Base-by-base conservation (phyloP, 2,888 invertebrate species). In the Lissocephala sabroskyi region DNA sequence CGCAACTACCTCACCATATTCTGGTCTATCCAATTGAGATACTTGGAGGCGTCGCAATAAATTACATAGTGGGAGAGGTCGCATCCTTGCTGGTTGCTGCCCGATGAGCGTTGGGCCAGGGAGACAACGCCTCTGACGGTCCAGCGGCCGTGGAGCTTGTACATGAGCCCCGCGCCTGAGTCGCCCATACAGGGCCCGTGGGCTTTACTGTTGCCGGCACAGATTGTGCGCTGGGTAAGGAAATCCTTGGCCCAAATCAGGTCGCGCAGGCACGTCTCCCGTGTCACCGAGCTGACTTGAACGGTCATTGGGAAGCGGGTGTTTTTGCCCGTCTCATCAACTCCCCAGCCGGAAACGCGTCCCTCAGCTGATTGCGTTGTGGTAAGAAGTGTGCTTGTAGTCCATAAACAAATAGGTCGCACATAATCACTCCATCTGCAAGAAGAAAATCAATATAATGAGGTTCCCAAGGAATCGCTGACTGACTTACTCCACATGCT, bases 31-130 rank as follows among this genome's bases (percentile, higher is more conserved):
- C 43, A 43, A 26, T 43, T 23, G 10, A 43, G 23, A 28, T 43
- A 33, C n/a, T 45, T 45, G 2, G 45, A 17, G 11, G 30, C 13
- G 39, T 47, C 47, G 36, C 35, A 36, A 23, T 47, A 47, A 9
- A 47, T 86, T 1, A 88, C 81, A 65, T 87, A 90, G 56, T 89
- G 86, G 23, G 86, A 79, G 1, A 88, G 84, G 66, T 89, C 87
- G 65, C 90, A 90, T n/a, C n/a, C n/a, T n/a, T n/a, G n/a, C 0
- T 83, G 80, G 49, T 63, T 79, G 36, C 85, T 83, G 1, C 35
- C 33, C 9, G 33, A 35, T 1, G 39, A 33, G 9, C 36, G 37
- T 9, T 51, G 53, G 0, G 85, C 82, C 26, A 82, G 78, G 0
- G 86, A 86, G 2, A 86, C 85, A 35, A 86, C 79, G 2, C 86